Conservation (phyloP, 30 jellyfish, hydroid and myxozoan genomes). For the Pseudorhiza aurosa region DNA sequence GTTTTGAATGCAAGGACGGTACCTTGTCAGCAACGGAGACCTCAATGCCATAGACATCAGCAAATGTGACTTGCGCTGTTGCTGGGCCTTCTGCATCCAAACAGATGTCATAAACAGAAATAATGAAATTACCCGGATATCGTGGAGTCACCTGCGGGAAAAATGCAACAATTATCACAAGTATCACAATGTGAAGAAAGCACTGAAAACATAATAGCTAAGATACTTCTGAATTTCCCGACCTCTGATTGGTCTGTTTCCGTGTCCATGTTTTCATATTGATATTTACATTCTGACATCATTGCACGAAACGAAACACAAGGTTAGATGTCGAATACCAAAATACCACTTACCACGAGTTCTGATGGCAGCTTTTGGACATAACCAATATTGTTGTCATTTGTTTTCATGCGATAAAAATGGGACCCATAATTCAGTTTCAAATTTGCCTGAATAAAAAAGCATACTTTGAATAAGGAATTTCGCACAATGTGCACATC, state of each 20-base stretch:
- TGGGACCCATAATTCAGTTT: conserved; percentile 76
- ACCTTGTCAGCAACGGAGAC: conserved; percentile 93
- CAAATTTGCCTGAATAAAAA: conserved; percentile 51
- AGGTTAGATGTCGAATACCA: no score
- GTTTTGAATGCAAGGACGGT: no score
- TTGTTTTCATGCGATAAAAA: conserved; percentile 61
- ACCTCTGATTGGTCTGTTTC: no score
- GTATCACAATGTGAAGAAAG: no score
- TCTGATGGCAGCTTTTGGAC: conserved; percentile 47
- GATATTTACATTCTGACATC: no score
- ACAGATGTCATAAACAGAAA: conserved; percentile 84
- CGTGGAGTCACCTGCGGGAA: conserved; percentile 85
- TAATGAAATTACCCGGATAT: conserved; percentile 62
- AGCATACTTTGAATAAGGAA: no score
- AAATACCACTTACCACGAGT: conserved; percentile 48
- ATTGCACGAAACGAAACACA: no score
- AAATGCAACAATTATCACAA: no score
- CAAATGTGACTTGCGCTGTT: conserved; percentile 58
- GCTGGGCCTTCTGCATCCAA: conserved; percentile 92
- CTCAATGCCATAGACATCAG: conserved; percentile 69
- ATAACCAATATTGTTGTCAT: conserved; percentile 54
- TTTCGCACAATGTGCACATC: no score
- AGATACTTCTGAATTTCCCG: no score
- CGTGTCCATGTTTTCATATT: no score
- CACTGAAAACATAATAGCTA: no score